Percentiles rank a stretch among this genome's conserved stretches.
Conservation (phyloP, 2,113 vertebrate genomes). For the Seriola rivoliana region DNA sequence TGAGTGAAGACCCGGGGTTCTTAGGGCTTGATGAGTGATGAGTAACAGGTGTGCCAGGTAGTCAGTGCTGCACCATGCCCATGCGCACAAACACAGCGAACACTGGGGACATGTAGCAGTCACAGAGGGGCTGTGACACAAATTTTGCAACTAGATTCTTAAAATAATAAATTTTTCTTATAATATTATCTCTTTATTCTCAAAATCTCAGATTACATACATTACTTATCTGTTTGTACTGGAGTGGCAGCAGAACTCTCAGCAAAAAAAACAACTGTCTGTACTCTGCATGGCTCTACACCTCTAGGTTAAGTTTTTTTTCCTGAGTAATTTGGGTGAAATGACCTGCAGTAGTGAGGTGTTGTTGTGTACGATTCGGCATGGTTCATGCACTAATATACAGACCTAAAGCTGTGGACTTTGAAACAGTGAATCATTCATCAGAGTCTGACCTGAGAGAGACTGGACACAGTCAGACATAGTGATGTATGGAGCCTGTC, state of each 20-base stretch:
- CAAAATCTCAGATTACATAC: too few relatives aligned
- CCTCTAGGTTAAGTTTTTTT: neutral
- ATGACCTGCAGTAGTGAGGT: neutral
- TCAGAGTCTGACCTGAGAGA: constrained; percentile 60
- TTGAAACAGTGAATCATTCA: constrained; percentile 50
- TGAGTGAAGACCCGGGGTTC: too few relatives aligned
- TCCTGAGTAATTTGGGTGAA: neutral
- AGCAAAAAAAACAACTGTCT: neutral
- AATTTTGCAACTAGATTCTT: too few relatives aligned
- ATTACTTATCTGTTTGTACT: neutral
- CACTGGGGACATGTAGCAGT: too few relatives aligned
- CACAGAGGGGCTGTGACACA: too few relatives aligned
- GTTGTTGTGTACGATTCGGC: neutral
- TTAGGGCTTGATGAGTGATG: too few relatives aligned
- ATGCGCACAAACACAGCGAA: too few relatives aligned
- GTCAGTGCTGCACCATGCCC: too few relatives aligned
- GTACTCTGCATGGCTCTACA: neutral
- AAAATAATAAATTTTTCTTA: too few relatives aligned
- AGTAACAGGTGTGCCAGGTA: too few relatives aligned
- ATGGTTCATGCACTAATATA: neutral
- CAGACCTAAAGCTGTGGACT: constrained; percentile 48
- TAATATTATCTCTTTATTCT: too few relatives aligned
- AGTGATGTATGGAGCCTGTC: constrained; percentile 56
- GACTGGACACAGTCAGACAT: constrained; percentile 31
- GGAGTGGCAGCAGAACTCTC: neutral